These are phyloP conservation scores for Ormyrus pomaceus DNA, from an alignment of 2,888 invertebrate species.

Conservation along the genomic window DNA sequence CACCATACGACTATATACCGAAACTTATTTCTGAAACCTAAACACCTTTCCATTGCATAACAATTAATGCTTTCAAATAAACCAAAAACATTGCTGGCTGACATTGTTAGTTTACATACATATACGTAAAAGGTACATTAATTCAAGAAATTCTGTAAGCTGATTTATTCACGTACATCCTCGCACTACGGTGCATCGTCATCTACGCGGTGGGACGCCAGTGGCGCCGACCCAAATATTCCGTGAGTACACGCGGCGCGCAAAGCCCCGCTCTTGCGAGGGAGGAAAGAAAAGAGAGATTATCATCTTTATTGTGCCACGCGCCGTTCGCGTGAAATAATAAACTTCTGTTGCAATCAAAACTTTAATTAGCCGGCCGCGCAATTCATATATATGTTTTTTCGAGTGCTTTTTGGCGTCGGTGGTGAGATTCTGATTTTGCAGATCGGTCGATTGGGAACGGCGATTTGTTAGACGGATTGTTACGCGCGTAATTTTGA, in stretches of 20 bases:
- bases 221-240: constrained; percentile 49
- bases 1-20: no score
- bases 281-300: constrained; percentile 11
- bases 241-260: background rate
- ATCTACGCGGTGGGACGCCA: constrained; percentile 10
- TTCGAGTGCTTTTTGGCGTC: no score
- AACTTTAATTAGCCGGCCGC: background rate
- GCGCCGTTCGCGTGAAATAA: constrained; percentile 1
- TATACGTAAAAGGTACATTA: constrained; percentile 5
- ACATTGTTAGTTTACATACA: background rate
- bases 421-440: no score
- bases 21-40: no score
- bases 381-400: no score
- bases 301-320: constrained; percentile 35
- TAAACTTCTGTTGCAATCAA: background rate
- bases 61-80: no score
- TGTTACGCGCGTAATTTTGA: background rate
- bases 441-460: no score
- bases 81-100: no score
- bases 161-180: background rate
- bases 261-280: constrained; percentile 20
- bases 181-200: background rate
- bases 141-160: background rate
- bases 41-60: no score
- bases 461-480: no score